Conservation (phyloP, 2,797 vertebrate genomes). For the Carapus acus region DNA sequence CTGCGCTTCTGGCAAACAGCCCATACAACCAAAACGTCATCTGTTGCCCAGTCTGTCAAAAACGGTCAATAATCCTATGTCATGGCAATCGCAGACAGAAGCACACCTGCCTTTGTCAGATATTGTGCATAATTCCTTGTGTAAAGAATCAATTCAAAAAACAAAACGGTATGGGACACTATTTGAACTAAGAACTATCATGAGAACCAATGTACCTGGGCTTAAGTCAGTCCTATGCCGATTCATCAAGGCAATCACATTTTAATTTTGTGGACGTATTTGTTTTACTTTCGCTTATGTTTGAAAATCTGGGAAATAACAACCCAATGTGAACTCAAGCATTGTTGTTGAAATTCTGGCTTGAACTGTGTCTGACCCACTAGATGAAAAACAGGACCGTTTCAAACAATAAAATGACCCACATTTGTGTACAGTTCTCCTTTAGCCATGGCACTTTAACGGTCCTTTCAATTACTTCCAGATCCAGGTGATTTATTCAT, state of each 20-base stretch:
- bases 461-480: conserved; percentile 66
- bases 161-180: conserved; percentile 21
- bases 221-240: not conserved
- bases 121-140: conserved; percentile 31
- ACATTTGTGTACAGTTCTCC: conserved; percentile 53
- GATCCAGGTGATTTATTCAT: conserved; percentile 47
- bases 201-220: conserved; percentile 35
- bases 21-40: conserved; percentile 53
- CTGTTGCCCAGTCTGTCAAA: conserved; percentile 63
- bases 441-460: conserved; percentile 66
- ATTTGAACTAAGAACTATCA: not conserved
- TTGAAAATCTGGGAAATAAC: no score
- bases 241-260: conserved; percentile 32
- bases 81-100: conserved; percentile 48
- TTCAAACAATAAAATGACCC: conserved; percentile 52
- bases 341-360: conserved; percentile 35
- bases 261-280: conserved; percentile 13
- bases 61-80: conserved; percentile 58
- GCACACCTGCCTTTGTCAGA: conserved; percentile 42
- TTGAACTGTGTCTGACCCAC: conserved; percentile 42
- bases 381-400: conserved; percentile 58
- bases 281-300: no score
- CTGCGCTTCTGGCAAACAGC: conserved; percentile 63
- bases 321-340: conserved; percentile 38
- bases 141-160: conserved; percentile 43